These are phyloP conservation scores for Malurus melanocephalus DNA, from an alignment of 2,113 vertebrate species.

Conservation along the genomic window DNA sequence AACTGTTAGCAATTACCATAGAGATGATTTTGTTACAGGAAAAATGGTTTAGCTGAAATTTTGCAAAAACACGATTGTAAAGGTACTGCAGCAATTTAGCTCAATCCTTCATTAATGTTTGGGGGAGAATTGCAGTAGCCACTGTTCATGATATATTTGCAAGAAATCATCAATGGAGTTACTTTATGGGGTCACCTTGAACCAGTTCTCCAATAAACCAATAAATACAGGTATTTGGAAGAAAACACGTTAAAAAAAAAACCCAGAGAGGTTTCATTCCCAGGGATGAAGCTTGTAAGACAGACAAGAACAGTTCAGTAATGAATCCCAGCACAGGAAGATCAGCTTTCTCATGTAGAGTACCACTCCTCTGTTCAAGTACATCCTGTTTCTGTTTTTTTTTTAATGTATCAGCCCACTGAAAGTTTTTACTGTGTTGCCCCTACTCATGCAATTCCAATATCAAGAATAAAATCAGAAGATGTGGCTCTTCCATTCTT, in stretches of 20 bases:
- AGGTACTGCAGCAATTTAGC: neutral
- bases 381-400: neutral
- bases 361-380: neutral
- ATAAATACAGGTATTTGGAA: neutral
- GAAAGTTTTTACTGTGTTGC: neutral
- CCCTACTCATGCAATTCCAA: neutral
- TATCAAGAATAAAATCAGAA: neutral
- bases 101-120: neutral
- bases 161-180: neutral
- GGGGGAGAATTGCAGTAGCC: neutral
- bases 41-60: neutral
- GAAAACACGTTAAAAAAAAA: rapidly evolving
- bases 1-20: neutral
- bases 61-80: neutral
- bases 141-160: neutral
- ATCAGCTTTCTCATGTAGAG: neutral
- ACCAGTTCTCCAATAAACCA: neutral
- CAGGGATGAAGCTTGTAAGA: neutral
- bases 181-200: neutral
- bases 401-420: neutral
- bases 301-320: neutral
- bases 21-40: neutral
- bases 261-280: neutral
- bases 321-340: neutral
- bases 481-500: neutral